Conservation (phyloP, 1,140 invertebrate genomes). For the Pararge aegeria region DNA sequence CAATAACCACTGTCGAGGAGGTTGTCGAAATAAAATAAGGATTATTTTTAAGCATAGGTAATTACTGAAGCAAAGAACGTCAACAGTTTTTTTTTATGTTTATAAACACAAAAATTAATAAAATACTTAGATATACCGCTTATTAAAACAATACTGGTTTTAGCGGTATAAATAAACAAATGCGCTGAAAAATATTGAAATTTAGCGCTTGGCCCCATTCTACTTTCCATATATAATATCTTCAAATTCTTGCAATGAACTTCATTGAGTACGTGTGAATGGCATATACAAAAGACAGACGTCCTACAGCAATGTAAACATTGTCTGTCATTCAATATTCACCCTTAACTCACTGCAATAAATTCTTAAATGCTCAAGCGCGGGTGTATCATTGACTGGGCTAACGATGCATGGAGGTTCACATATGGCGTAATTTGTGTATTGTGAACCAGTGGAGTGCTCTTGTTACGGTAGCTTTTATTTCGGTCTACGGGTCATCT, state of each 20-base stretch:
- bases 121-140: no score
- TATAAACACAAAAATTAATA: no score
- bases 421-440: constrained; percentile 20
- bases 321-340: background rate
- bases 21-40: no score
- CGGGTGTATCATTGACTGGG: constrained; percentile 7
- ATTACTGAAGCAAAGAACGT: no score
- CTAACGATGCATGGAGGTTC: constrained; percentile 13
- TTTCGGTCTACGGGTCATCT: background rate
- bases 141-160: no score
- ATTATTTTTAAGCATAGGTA: no score
- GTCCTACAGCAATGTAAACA: background rate
- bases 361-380: background rate
- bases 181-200: no score
- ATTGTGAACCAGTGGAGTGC: constrained; percentile 2
- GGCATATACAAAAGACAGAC: constrained; percentile 3
- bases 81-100: no score
- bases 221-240: background rate
- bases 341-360: background rate
- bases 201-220: no score
- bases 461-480: background rate
- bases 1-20: no score
- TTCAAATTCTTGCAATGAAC: background rate
- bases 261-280: constrained; percentile 4
- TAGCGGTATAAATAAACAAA: no score